These are phyloP conservation scores for Ruditapes philippinarum DNA, from an alignment of 1,140 invertebrate genomes.

Conservation along the genomic window DNA sequence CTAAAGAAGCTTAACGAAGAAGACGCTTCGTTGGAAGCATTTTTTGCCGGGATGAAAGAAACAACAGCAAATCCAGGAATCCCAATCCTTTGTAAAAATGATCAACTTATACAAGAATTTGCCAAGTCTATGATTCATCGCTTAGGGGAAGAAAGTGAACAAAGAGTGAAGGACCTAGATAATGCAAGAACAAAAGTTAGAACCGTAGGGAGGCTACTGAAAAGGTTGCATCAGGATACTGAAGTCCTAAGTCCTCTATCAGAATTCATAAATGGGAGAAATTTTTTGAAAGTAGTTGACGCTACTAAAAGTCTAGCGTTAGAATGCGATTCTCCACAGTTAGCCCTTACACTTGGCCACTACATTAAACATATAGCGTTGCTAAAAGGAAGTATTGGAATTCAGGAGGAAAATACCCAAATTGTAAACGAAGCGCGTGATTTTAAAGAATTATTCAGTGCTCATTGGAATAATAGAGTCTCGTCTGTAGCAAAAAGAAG, in stretches of 20 bases:
- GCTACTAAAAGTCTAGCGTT: neutral
- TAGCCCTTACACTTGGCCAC: neutral
- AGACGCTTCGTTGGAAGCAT: neutral
- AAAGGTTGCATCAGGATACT: no score
- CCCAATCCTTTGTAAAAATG: neutral
- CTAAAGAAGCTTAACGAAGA: neutral
- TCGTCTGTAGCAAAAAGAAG: slow-evolving; percentile 25
- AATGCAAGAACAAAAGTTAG: slow-evolving; percentile 55
- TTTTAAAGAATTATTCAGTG: neutral
- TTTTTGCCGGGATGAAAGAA: slow-evolving; percentile 34
- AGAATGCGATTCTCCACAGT: neutral
- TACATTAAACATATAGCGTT: slow-evolving; percentile 19
- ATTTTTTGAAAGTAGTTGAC: slow-evolving; percentile 14
- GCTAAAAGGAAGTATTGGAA: slow-evolving; percentile 10
- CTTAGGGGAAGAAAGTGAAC: slow-evolving; percentile 4
- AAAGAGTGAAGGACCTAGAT: slow-evolving; percentile 50
- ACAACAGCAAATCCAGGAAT: slow-evolving; percentile 32
- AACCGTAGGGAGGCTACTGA: neutral
- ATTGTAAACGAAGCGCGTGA: neutral
- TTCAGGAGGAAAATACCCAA: neutral
- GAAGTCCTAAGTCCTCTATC: neutral
- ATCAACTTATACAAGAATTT: neutral
- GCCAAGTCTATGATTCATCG: neutral
- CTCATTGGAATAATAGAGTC: slow-evolving; percentile 27
- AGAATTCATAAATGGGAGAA: neutral